Evolutionary conservation across 2,797 vertebrate genomes (phyloP).

Genomic region (Podarcis lilfordi): DNA sequence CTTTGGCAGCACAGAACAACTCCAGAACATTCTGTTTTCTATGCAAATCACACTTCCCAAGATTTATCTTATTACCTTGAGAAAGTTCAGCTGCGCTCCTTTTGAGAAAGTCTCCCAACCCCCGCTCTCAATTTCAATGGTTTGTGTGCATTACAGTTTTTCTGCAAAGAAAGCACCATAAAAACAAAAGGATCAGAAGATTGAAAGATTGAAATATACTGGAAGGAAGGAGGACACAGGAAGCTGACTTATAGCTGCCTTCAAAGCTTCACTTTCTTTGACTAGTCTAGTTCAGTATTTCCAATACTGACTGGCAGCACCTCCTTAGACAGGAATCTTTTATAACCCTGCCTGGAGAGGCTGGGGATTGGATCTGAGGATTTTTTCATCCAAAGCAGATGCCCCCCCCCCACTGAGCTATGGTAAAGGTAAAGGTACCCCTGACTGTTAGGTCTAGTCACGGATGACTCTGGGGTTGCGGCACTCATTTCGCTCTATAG

Average conservation of each 20-base stretch:
- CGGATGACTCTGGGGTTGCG: too few relatives aligned
- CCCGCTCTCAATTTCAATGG: not conserved
- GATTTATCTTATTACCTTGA: conserved; percentile 39
- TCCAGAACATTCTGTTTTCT: conserved; percentile 58
- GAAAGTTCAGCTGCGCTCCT: conserved; percentile 25
- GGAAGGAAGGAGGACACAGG: not conserved
- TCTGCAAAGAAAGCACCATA: not conserved
- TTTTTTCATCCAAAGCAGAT: not conserved
- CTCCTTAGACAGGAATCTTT: not conserved
- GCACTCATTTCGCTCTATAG: too few relatives aligned
- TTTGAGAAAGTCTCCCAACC: not conserved
- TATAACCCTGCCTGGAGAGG: not conserved
- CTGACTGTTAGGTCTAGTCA: too few relatives aligned
- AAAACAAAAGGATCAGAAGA: not conserved
- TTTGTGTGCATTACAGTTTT: not conserved
- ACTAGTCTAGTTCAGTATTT: not conserved
- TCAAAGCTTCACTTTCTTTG: too few relatives aligned
- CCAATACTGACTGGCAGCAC: not conserved
- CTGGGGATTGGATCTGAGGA: not conserved
- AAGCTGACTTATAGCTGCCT: not conserved
- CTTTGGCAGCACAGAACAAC: conserved; percentile 15
- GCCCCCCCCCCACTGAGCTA: not conserved
- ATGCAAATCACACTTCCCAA: conserved; percentile 55
- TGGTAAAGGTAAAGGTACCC: too few relatives aligned
- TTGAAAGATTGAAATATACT: not conserved